Evolutionary conservation across 1,140 invertebrate species (phyloP), one percentile per base, ranked within the genome.

Genomic region (Ostrea denselamellosa): DNA sequence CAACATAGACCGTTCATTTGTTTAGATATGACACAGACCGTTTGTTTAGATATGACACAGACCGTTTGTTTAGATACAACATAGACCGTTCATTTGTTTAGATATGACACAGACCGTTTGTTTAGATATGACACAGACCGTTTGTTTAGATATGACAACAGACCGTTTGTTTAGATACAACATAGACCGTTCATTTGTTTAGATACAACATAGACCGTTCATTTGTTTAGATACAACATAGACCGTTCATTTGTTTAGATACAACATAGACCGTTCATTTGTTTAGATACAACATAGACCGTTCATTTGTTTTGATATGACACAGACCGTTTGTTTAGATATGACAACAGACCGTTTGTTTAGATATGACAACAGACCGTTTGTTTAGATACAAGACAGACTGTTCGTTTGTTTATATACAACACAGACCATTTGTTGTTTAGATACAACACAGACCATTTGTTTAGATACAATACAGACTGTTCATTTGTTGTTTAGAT

Each of bases 261-360:
- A 77, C 22, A 14, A 83, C n/a, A 83, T 44, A 8, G 9, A 94
- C 93, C 68, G 93, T 91, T n/a, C n/a, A n/a, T n/a, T 44, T 5
- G 34, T 44, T 44, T 44, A 44, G 22, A 22, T 28, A 77, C 22
- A 14, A 83, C n/a, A 83, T 44, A 8, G 9, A 94, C 93, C 68
- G 93, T 91, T n/a, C n/a, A n/a, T n/a, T 44, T 5, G 34, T 44
- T 44, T 44, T 2, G 22, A 22, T 28, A 77, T 5, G 8, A 83
- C n/a, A 83, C 82, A 8, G 9, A 94, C 93, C 68, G 93, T 91
- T 44, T 5, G 34, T 44, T 44, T 44, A 44, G 22, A 22, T 28
- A 77, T 5, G 8, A 83, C n/a, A n/a, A 83, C 82, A 8, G 9
- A 94, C 93, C 68, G 93, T 91, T 44, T 5, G 34, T 44, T 44